phyloP scores from a whole-genome alignment of 2,113 vertebrate species.

The Psilopsiagon aurifrons region DNA sequence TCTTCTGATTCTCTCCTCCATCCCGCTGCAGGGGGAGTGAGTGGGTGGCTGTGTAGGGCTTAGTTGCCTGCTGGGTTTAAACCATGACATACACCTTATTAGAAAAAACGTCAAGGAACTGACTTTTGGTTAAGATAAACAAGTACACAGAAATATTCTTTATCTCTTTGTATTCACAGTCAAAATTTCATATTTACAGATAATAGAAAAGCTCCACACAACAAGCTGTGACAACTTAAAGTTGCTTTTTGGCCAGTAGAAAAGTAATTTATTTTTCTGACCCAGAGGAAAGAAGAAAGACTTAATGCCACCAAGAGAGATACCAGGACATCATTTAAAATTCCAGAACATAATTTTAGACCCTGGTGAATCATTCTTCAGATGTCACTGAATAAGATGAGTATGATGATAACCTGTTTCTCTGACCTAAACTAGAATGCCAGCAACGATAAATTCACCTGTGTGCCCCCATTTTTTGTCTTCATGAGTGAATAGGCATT shows the following conservation, averaged over 20 bases:
- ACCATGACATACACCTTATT: not conserved
- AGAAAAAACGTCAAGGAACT: not conserved
- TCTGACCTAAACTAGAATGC: constrained; percentile 56
- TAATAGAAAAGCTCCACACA: not conserved
- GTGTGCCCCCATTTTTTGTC: constrained; percentile 36
- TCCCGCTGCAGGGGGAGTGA: not conserved
- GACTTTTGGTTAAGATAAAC: not conserved
- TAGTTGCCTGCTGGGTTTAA: not conserved
- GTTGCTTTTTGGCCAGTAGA: not conserved
- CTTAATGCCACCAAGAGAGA: constrained; percentile 2
- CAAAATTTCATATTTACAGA: not conserved
- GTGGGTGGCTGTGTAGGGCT: not conserved
- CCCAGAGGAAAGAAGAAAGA: not conserved
- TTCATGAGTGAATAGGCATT: not conserved
- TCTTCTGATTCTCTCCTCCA: not conserved
- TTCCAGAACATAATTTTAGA: constrained; percentile 18
- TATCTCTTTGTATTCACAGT: not conserved
- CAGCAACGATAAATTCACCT: constrained; percentile 40
- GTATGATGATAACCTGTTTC: constrained; percentile 54
- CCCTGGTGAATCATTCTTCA: constrained; percentile 11
- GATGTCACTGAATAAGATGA: constrained; percentile 24
- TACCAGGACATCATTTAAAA: constrained; percentile 5
- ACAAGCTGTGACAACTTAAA: not conserved
- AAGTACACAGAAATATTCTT: not conserved
- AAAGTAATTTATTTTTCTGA: constrained; percentile 34